These are phyloP conservation scores for Coenonympha arcania DNA, from an alignment of 2,888 invertebrate genomes.

Conservation along the genomic window DNA sequence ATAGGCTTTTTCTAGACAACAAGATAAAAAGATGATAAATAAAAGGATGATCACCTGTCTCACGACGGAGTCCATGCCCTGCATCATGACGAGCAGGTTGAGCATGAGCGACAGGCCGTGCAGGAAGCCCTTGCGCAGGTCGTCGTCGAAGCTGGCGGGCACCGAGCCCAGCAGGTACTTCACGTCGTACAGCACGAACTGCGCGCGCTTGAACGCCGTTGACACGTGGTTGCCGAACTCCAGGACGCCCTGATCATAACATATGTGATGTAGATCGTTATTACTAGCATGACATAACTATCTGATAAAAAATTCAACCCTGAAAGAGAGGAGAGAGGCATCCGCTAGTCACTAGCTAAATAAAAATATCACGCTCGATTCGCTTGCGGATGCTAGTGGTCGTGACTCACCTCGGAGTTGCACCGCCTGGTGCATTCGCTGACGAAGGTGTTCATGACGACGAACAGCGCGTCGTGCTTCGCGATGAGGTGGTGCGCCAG, in stretches of 20 bases:
- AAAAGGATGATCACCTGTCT: constrained; percentile 57
- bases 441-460: constrained; percentile 90
- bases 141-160: constrained; percentile 87
- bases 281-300: too few species aligned
- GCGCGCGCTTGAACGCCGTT: constrained; percentile 88
- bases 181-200: constrained; percentile 92
- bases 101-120: constrained; percentile 88
- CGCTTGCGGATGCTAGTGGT: too few species aligned
- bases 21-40: too few species aligned
- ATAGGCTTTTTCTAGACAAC: too few species aligned
- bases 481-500: constrained; percentile 92
- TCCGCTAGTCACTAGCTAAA: too few species aligned
- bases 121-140: constrained; percentile 88
- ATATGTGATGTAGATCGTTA: too few species aligned
- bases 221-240: constrained; percentile 85
- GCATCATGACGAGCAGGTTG: constrained; percentile 90
- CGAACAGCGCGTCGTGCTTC: constrained; percentile 90
- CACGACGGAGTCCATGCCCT: constrained; percentile 87
- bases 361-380: too few species aligned
- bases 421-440: constrained; percentile 87
- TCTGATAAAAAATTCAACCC: too few species aligned
- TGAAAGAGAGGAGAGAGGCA: too few species aligned
- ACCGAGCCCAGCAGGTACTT: constrained; percentile 89
- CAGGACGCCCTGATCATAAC: constrained; percentile 73
- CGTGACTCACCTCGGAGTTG: constrained; percentile 79